Percentiles rank a stretch among this genome's conserved stretches.
Conservation (phyloP, 92 coral and sea anemone species). For the Actinernus sp. region DNA sequence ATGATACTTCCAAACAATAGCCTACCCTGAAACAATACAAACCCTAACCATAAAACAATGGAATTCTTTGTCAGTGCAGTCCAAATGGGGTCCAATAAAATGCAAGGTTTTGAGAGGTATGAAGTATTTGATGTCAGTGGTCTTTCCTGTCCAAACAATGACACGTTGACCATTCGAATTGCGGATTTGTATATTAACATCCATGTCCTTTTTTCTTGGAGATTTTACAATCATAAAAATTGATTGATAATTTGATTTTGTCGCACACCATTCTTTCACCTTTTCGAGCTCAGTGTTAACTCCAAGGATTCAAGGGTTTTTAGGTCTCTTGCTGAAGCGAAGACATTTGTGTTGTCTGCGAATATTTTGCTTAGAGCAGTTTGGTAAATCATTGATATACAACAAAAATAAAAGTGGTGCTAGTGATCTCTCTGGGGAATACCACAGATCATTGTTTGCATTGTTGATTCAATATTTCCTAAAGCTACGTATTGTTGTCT, state of each 20-base stretch:
- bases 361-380: slow-evolving; percentile 37
- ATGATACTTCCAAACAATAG: not conserved
- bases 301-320: slow-evolving; percentile 17
- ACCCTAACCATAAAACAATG: no score
- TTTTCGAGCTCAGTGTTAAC: slow-evolving; percentile 29
- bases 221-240: slow-evolving; percentile 70
- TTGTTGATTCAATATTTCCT: slow-evolving; percentile 12
- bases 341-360: slow-evolving; percentile 49
- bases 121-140: slow-evolving; percentile 42
- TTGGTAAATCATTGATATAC: slow-evolving; percentile 48
- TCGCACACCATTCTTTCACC: slow-evolving; percentile 67
- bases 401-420: slow-evolving; percentile 25
- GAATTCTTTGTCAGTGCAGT: no score
- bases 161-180: slow-evolving; percentile 24
- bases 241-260: slow-evolving; percentile 66
- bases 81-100: no score
- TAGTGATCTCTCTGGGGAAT: slow-evolving; percentile 34
- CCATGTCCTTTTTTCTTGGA: slow-evolving; percentile 18
- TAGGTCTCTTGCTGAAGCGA: slow-evolving; percentile 13
- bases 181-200: slow-evolving; percentile 22
- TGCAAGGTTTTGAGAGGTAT: no score
- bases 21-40: no score
- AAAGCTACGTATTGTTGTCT: slow-evolving; percentile 44
- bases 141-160: slow-evolving; percentile 6
- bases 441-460: slow-evolving; percentile 15